Evolutionary conservation across 2,888 invertebrate species (phyloP).

Genomic region (Pilophorus perplexus): DNA sequence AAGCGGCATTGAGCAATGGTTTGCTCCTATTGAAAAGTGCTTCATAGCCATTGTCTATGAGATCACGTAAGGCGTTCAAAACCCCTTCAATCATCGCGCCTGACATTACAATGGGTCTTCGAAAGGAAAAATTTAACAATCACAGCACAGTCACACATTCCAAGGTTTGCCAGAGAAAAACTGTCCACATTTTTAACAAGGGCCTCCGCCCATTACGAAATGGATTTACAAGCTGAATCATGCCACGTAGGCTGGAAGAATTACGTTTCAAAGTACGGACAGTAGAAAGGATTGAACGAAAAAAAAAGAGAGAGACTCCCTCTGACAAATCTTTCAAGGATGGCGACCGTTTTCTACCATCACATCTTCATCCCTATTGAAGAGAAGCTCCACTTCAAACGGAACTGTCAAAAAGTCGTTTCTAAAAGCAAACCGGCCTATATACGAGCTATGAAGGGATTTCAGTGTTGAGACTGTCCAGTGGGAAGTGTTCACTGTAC

Average conservation of each 20-base stretch:
- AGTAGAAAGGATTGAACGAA: neutral
- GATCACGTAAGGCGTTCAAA: slow-evolving; percentile 20
- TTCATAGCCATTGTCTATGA: slow-evolving; percentile 18
- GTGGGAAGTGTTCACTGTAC: too few species aligned
- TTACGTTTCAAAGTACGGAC: slow-evolving; percentile 6
- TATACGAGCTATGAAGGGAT: too few species aligned
- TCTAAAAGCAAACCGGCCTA: neutral
- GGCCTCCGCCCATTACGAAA: slow-evolving; percentile 15
- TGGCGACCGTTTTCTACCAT: neutral
- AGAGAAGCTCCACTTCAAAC: slow-evolving; percentile 7
- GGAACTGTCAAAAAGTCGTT: neutral
- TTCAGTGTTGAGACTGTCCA: too few species aligned
- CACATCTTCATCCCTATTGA: slow-evolving; percentile 8
- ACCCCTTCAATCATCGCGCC: slow-evolving; percentile 24
- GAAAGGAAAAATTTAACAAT: slow-evolving; percentile 29
- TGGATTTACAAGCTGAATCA: slow-evolving; percentile 26
- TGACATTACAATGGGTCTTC: slow-evolving; percentile 22
- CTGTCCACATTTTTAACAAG: slow-evolving; percentile 19
- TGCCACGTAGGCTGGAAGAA: slow-evolving; percentile 16
- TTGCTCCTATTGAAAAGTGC: slow-evolving; percentile 8
- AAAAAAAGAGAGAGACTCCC: neutral
- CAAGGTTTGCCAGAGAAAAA: slow-evolving; percentile 12
- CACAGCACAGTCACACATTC: slow-evolving; percentile 25
- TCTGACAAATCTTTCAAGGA: slow-evolving; percentile 13
- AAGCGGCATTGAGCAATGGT: slow-evolving; percentile 12